Conservation (phyloP, 2,113 vertebrate species). For the Willisornis vidua region DNA sequence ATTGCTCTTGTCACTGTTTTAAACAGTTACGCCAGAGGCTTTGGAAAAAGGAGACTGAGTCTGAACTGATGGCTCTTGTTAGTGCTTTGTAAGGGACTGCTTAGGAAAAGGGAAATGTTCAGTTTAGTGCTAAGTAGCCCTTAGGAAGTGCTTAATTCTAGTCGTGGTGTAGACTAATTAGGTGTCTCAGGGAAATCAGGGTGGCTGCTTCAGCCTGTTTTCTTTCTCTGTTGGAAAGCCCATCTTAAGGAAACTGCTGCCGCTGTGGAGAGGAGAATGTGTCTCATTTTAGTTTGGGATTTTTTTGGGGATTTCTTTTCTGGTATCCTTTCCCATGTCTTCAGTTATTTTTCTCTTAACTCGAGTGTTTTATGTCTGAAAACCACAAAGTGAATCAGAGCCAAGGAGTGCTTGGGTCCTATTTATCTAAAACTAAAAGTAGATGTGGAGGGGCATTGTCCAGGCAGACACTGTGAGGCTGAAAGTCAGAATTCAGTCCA, state of each 20-base stretch:
- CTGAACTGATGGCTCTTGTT: background rate
- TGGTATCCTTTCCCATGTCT: rapidly evolving
- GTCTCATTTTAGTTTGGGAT: too few relatives aligned
- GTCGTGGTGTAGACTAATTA: background rate
- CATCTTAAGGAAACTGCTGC: background rate
- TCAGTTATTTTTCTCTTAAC: background rate
- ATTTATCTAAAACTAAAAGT: background rate
- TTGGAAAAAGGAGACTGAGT: background rate
- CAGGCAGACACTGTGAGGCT: background rate
- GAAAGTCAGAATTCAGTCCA: background rate
- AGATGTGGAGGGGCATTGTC: background rate
- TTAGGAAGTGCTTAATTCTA: background rate
- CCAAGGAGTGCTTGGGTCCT: background rate
- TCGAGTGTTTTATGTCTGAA: background rate
- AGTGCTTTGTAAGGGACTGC: background rate
- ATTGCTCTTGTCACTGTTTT: background rate
- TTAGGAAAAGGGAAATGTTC: background rate
- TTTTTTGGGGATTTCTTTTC: background rate
- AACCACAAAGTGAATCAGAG: background rate
- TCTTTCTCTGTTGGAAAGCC: background rate
- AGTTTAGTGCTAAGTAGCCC: background rate
- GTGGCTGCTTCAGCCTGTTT: background rate
- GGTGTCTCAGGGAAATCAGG: background rate
- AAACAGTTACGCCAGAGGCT: background rate
- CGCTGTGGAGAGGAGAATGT: background rate